Percentiles rank a stretch among this genome's conserved stretches.
Conservation (phyloP, 2,797 vertebrate genomes). For the Rhinophrynus dorsalis region DNA sequence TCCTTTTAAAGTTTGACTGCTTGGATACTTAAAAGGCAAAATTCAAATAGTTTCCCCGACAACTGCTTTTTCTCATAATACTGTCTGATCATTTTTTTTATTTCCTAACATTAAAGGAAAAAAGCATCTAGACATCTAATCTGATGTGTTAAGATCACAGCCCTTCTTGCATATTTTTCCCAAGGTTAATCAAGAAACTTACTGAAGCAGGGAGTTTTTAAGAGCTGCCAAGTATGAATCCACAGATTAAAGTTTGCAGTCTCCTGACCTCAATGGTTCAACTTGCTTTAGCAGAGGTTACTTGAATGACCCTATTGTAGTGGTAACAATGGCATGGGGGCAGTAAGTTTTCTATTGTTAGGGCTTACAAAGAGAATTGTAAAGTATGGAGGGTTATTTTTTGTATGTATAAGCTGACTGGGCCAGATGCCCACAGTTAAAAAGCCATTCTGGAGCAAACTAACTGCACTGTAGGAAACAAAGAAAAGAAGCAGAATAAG, state of each 20-base stretch:
- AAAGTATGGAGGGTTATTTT: no score
- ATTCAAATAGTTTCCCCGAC: neutral
- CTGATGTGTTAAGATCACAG: slow-evolving; percentile 57
- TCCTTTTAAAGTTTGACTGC: no score
- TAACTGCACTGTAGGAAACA: no score
- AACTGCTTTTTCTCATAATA: neutral
- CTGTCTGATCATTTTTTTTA: no score
- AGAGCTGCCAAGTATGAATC: slow-evolving; percentile 59
- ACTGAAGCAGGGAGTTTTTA: slow-evolving; percentile 62
- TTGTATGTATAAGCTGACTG: no score
- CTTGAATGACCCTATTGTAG: slow-evolving; percentile 59
- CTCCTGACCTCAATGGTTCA: slow-evolving; percentile 57
- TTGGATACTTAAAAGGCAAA: neutral
- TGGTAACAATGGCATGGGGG: slow-evolving; percentile 40
- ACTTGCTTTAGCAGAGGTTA: slow-evolving; percentile 48
- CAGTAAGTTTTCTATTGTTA: slow-evolving; percentile 61
- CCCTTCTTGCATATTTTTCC: slow-evolving; percentile 57
- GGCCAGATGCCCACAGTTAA: no score
- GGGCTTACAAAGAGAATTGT: slow-evolving; percentile 53
- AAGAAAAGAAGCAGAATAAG: no score
- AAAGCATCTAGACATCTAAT: slow-evolving; percentile 57
- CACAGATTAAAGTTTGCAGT: slow-evolving; percentile 64
- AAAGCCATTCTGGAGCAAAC: no score
- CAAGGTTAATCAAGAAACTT: slow-evolving; percentile 61
- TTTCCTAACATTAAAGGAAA: no score